A percentile compares a stretch with the other conserved stretches of the same genome.
Conservation (phyloP, 2,888 invertebrate genomes). For the Tryphoninae sp. region DNA sequence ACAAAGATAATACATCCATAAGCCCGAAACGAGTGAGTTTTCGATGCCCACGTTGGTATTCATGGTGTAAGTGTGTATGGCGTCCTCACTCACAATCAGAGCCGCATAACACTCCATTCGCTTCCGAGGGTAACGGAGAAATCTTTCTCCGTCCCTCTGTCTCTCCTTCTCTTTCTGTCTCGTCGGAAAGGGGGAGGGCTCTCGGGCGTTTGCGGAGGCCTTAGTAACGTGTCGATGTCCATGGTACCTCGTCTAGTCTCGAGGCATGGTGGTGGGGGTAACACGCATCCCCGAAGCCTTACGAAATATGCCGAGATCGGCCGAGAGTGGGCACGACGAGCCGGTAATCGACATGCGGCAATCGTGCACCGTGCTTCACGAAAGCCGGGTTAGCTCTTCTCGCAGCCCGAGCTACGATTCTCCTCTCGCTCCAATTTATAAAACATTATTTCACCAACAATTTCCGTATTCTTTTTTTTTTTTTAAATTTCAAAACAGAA, state of each 20-base stretch:
- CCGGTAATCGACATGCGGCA: constrained; percentile 66
- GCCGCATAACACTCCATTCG: constrained; percentile 23
- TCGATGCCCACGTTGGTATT: not conserved
- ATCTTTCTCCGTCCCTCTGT: constrained; percentile 27
- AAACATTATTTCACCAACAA: not conserved
- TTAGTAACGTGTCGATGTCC: constrained; percentile 21
- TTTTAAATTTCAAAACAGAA: not conserved
- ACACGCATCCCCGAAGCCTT: constrained; percentile 50
- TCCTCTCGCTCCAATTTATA: constrained; percentile 6
- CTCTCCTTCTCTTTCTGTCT: constrained; percentile 14
- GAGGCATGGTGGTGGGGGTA: constrained; percentile 1
- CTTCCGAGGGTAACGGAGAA: constrained; percentile 49
- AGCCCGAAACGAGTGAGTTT: not conserved
- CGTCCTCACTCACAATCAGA: not conserved
- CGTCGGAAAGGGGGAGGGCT: not conserved
- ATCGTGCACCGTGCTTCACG: constrained; percentile 54
- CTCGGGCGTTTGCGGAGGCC: constrained; percentile 25
- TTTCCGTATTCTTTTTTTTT: not conserved
- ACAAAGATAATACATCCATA: not conserved
- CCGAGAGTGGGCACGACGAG: constrained; percentile 66
- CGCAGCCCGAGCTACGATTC: constrained; percentile 43
- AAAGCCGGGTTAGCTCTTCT: constrained; percentile 55
- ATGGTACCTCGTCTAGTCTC: constrained; percentile 16
- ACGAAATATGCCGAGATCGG: constrained; percentile 67
- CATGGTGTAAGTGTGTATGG: not conserved